Evolutionary conservation across 2,797 vertebrate species (phyloP).

Genomic region (Centropyge bicolor): DNA sequence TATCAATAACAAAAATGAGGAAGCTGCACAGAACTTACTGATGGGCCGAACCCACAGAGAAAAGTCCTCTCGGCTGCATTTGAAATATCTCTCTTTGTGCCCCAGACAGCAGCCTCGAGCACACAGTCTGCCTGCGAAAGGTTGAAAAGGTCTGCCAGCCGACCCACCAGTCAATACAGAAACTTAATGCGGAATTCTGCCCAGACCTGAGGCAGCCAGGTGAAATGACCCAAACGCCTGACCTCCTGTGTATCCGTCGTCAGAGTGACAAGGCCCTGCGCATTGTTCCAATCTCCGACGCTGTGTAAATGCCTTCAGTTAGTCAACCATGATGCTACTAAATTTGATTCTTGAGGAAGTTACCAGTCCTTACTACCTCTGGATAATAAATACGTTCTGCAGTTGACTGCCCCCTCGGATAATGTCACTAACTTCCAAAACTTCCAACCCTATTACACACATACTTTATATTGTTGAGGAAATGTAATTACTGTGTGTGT

Average conservation of each 20-base stretch:
- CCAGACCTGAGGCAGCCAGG: constrained; percentile 29
- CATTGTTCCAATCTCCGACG: constrained; percentile 14
- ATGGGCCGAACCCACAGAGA: constrained; percentile 26
- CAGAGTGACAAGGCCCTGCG: constrained; percentile 15
- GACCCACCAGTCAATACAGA: constrained; percentile 41
- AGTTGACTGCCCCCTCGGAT: neutral
- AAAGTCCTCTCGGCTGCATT: constrained; percentile 32
- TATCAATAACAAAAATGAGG: constrained; percentile 30
- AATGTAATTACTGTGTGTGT: neutral
- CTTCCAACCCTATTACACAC: neutral
- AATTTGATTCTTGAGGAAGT: constrained; percentile 11
- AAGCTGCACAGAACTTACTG: constrained; percentile 20
- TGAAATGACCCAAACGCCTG: constrained; percentile 42
- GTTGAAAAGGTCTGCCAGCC: constrained; percentile 48
- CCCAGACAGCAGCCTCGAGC: constrained; percentile 33
- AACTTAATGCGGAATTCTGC: constrained; percentile 38
- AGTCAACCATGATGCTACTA: neutral
- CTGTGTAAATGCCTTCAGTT: constrained; percentile 14
- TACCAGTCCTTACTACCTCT: constrained; percentile 9
- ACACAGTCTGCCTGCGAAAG: constrained; percentile 51
- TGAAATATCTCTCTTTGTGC: constrained; percentile 45
- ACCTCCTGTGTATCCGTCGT: constrained; percentile 24
- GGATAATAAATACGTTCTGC: constrained; percentile 19
- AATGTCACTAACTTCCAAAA: constrained; percentile 6
- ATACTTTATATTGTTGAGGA: neutral